Conservation (phyloP, 2,113 vertebrate genomes). For the Pterocles gutturalis region DNA sequence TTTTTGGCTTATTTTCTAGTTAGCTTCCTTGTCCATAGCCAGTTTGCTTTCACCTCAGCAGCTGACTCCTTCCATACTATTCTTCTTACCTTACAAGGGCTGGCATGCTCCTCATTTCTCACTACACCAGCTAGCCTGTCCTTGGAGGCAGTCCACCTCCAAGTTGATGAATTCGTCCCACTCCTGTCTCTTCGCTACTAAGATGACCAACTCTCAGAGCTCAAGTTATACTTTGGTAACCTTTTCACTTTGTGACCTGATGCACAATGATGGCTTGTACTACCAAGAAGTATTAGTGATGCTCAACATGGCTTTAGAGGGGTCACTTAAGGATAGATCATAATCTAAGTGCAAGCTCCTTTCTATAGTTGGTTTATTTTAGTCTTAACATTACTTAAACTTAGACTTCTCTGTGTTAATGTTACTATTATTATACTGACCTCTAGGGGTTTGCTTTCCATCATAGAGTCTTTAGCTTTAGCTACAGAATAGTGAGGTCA, state of each 20-base stretch:
- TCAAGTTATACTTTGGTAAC: not conserved
- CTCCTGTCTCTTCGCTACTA: not conserved
- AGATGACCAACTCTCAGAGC: not conserved
- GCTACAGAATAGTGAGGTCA: not conserved
- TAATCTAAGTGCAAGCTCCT: not conserved
- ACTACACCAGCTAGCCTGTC: not conserved
- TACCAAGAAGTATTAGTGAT: not conserved
- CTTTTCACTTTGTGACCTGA: not conserved
- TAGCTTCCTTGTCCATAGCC: not conserved
- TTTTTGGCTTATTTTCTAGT: not conserved
- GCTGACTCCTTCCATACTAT: not conserved
- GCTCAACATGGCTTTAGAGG: not conserved
- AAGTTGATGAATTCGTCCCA: not conserved
- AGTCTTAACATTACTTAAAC: not conserved
- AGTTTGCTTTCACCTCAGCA: not conserved
- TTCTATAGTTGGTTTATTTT: not conserved
- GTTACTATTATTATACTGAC: constrained; percentile 75
- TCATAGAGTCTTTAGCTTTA: not conserved
- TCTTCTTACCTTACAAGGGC: not conserved
- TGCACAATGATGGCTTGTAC: not conserved
- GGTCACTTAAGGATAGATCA: not conserved
- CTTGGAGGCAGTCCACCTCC: not conserved
- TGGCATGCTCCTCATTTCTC: not conserved
- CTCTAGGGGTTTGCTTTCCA: constrained; percentile 72
- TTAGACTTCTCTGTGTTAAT: not conserved